Evolutionary conservation across 2,113 vertebrate genomes (phyloP).

Genomic region (Gallinago paraguaiae): DNA sequence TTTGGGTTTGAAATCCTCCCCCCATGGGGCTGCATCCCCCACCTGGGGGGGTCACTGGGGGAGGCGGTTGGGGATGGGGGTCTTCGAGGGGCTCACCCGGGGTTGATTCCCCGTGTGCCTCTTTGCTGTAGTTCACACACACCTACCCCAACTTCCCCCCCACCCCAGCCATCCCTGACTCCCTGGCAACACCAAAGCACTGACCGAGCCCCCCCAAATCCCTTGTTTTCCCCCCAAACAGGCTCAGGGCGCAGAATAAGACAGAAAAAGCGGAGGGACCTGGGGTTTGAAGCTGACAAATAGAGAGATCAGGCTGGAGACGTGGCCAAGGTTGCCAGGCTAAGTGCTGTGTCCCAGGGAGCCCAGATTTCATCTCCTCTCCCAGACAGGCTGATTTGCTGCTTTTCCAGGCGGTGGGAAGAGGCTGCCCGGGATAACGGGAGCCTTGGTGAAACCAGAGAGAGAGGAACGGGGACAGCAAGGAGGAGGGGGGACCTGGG

Average conservation of each 20-base stretch:
- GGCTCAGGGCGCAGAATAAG: background rate
- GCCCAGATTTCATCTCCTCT: background rate
- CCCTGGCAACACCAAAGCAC: background rate
- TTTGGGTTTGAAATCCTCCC: background rate
- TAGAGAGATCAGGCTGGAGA: background rate
- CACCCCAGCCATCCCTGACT: rapidly evolving
- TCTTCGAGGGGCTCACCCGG: background rate
- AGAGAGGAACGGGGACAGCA: background rate
- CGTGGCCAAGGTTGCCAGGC: background rate
- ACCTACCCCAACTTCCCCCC: rapidly evolving
- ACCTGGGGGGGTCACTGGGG: no score
- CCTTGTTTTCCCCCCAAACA: background rate
- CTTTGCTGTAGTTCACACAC: background rate
- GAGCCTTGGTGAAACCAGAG: background rate
- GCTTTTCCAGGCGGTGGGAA: background rate
- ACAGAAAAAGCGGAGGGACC: background rate
- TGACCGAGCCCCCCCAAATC: rapidly evolving
- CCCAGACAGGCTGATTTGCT: background rate
- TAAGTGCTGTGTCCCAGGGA: background rate
- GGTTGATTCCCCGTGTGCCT: rapidly evolving
- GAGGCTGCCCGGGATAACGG: background rate
- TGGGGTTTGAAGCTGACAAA: background rate
- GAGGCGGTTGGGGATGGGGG: background rate
- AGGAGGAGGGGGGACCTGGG: rapidly evolving
- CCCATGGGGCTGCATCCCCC: background rate